Percentiles rank a stretch among this genome's conserved stretches.
Evolutionary conservation across 2,888 invertebrate species (phyloP).

Genomic region (Tetranychus piercei): DNA sequence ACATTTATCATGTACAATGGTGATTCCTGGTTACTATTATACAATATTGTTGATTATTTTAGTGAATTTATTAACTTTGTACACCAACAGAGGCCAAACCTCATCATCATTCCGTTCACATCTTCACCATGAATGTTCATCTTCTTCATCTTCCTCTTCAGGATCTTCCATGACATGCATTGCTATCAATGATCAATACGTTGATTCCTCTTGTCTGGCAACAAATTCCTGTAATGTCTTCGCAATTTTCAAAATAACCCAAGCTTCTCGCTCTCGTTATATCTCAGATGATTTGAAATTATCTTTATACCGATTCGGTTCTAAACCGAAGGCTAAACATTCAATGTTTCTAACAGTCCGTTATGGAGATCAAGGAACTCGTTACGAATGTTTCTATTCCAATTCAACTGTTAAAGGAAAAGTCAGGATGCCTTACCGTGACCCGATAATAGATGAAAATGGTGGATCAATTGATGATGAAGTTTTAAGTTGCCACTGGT

Average conservation of each 20-base stretch:
- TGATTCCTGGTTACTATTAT: neutral
- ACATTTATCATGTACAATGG: neutral
- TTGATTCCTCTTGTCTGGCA: neutral
- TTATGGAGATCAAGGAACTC: neutral
- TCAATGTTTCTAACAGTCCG: neutral
- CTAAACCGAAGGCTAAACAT: neutral
- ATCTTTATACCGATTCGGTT: slow-evolving; percentile 3
- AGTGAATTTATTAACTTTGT: neutral
- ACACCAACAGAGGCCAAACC: neutral
- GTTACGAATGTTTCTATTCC: neutral
- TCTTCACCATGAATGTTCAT: slow-evolving; percentile 1
- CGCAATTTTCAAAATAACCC: neutral
- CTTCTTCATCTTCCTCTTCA: neutral
- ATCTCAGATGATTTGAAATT: neutral
- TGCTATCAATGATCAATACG: neutral
- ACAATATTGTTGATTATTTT: neutral
- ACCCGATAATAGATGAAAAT: neutral
- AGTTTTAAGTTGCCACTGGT: slow-evolving; percentile 4
- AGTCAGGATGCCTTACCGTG: neutral
- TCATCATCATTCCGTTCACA: neutral
- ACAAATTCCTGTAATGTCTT: slow-evolving; percentile 3
- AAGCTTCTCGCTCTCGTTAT: neutral
- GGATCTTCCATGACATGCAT: neutral
- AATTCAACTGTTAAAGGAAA: neutral
- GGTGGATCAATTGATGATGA: neutral